Conservation (phyloP, 2,888 invertebrate species). For the Apantesis nais region DNA sequence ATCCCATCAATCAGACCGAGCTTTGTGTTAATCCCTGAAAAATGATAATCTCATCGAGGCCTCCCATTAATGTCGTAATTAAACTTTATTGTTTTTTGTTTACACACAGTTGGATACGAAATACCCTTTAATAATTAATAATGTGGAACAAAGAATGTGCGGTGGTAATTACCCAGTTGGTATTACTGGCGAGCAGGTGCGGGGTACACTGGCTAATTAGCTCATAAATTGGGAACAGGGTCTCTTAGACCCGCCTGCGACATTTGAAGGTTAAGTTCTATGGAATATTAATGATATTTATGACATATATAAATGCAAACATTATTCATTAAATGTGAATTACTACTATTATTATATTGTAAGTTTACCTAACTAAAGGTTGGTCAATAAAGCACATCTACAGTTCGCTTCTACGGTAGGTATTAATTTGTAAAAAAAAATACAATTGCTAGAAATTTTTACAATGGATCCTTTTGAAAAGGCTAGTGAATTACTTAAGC, state of each 20-base stretch:
- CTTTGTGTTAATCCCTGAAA: conserved; percentile 36
- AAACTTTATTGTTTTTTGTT: conserved; percentile 59
- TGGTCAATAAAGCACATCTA: background rate
- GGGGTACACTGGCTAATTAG: conserved; percentile 54
- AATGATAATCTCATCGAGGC: conserved; percentile 44
- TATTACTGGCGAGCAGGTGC: conserved; percentile 52
- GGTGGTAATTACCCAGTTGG: conserved; percentile 52
- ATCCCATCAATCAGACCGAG: conserved; percentile 32
- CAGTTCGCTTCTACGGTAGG: background rate
- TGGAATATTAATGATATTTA: conserved; percentile 34
- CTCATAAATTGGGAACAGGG: conserved; percentile 55
- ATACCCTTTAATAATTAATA: conserved; percentile 62
- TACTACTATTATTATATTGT: too few relatives aligned
- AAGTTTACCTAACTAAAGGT: background rate
- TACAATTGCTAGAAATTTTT: conserved; percentile 1
- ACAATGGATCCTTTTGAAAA: conserved; percentile 1
- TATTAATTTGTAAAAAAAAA: background rate
- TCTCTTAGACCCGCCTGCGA: conserved; percentile 38
- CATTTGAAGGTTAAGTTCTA: conserved; percentile 49
- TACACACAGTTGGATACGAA: conserved; percentile 45
- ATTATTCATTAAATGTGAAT: background rate
- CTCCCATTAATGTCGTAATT: conserved; percentile 51
- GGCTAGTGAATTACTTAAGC: conserved; percentile 19
- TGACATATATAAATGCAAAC: conserved; percentile 16
- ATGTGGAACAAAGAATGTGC: conserved; percentile 62